Evolutionary conservation across 2,888 invertebrate genomes (phyloP), one percentile per base, ranked within the genome.

Genomic region (Allygus modestus): DNA sequence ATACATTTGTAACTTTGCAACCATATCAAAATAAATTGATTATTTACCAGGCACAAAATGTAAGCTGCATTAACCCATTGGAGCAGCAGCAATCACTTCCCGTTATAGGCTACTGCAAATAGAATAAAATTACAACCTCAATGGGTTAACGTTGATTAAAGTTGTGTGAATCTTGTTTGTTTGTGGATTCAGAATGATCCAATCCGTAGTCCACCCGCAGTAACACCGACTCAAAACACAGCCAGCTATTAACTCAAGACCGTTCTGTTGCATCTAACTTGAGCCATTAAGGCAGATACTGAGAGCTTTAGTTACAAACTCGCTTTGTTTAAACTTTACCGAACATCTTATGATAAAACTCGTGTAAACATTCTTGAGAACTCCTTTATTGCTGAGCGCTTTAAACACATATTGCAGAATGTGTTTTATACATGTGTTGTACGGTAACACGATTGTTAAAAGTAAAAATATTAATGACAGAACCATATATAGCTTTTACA

Each of bases 241-340:
- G 23, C 20, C 54, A 23, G 54, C 54, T 23, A 54, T 54, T 23
- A 54, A 54, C 54, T 23, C 54, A 23, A 23, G 54, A 54, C 11
- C 23, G 54, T 54, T n/a, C 23, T n/a, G 54, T 54, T 54, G 54
- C 23, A 54, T 65, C 65, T 31, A 65, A 65, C 65, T 65, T 65
- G 65, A 28, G 65, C 65, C 65, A 65, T 65, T 65, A 65, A 65
- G 65, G 1, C 65, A 20, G 65, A 58, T 65, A 11, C 65, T 65
- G 65, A 65, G 65, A 31, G 28, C 28, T 65, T 31, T 31, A 54
- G 65, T 65, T 65, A 65, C 28, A 31, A 65, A 65, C 65, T 65
- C 17, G 65, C 31, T 28, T 65, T 65, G 65, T 65, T 65, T 65
- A 65, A 65, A 65, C 65, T 65, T n/a, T 15, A 65, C 28, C 28